A percentile compares a stretch with the other conserved stretches of the same genome.
phyloP scores from a whole-genome alignment of 1,140 invertebrate species.

The Pseudoatta argentina region DNA sequence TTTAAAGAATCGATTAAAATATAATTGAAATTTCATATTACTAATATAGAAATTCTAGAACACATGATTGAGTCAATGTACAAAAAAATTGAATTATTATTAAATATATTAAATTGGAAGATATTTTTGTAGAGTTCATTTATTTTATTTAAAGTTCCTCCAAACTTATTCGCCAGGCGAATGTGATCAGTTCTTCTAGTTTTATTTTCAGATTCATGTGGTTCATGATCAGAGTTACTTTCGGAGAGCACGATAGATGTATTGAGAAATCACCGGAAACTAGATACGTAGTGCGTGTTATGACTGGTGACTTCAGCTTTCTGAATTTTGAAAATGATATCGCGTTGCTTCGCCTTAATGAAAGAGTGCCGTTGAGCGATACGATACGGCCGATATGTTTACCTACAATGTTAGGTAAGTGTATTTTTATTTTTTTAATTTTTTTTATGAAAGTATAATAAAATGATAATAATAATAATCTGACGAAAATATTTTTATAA shows the following conservation, averaged over 20 bases:
- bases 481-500: background rate
- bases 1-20: background rate
- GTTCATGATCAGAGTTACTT: constrained; percentile 95
- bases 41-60: background rate
- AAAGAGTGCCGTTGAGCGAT: constrained; percentile 91
- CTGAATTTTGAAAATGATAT: constrained; percentile 95
- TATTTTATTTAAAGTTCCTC: background rate
- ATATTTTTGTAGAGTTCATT: background rate
- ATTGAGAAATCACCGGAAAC: constrained; percentile 90
- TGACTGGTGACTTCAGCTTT: constrained; percentile 92
- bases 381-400: constrained; percentile 93
- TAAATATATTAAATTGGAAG: background rate
- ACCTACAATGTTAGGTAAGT: constrained; percentile 88
- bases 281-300: constrained; percentile 91
- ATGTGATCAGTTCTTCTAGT: constrained; percentile 76
- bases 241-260: constrained; percentile 94
- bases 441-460: background rate
- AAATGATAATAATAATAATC: background rate
- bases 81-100: background rate
- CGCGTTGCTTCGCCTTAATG: constrained; percentile 92
- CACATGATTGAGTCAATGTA: background rate
- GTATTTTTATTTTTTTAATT: background rate
- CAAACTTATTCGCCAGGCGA: constrained; percentile 14
- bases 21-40: background rate
- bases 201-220: constrained; percentile 92